Evolutionary conservation across 2,113 vertebrate genomes (phyloP).

Genomic region (Sphaerodactylus townsendi): DNA sequence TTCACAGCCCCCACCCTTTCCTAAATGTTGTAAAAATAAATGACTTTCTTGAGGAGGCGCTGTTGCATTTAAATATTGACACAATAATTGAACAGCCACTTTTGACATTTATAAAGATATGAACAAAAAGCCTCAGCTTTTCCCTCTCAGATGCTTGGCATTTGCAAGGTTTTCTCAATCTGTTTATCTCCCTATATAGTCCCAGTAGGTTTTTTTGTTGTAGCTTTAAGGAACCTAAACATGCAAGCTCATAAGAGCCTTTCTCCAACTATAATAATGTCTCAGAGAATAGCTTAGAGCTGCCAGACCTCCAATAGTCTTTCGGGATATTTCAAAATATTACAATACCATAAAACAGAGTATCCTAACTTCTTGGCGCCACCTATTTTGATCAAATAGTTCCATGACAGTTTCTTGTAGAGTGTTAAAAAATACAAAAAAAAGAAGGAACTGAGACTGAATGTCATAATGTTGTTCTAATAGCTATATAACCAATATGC

Average conservation of each 20-base stretch:
- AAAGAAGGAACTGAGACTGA: no score
- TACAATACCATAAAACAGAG: not conserved
- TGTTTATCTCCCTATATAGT: not conserved
- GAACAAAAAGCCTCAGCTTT: not conserved
- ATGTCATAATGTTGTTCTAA: not conserved
- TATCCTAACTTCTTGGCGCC: not conserved
- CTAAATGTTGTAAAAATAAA: not conserved
- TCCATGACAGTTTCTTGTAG: not conserved
- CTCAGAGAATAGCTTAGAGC: not conserved
- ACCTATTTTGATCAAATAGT: not conserved
- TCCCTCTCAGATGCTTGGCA: not conserved
- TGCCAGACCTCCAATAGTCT: not conserved
- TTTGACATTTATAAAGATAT: not conserved
- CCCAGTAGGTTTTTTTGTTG: not conserved
- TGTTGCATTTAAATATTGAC: not conserved
- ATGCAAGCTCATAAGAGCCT: not conserved
- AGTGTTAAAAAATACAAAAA: not conserved
- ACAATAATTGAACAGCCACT: not conserved
- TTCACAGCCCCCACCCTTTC: not conserved
- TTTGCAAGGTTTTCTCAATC: not conserved
- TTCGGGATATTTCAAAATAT: conserved; percentile 16
- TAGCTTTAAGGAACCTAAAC: conserved; percentile 9
- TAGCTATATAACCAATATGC: not conserved
- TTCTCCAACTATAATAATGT: conserved; percentile 22
- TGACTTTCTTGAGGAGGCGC: conserved; percentile 5